Evolutionary conservation across 2,888 invertebrate species (phyloP).

Genomic region (Candidula unifasciata): DNA sequence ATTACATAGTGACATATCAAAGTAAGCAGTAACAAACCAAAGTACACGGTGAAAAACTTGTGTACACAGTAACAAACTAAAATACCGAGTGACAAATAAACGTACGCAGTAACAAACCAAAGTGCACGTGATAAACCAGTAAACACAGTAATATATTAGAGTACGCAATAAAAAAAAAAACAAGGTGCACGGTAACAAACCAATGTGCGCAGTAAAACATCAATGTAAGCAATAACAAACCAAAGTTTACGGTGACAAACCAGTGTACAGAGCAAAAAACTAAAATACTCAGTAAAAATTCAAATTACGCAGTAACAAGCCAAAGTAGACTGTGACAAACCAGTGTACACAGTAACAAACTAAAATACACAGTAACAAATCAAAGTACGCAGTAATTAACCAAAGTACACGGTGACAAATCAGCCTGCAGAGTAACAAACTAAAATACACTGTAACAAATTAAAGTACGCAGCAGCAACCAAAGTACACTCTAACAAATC

Average conservation of each 20-base stretch:
- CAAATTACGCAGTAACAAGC: neutral
- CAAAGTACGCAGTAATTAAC: neutral
- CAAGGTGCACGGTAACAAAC: neutral
- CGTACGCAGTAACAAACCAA: neutral
- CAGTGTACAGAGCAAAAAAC: neutral
- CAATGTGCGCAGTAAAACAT: neutral
- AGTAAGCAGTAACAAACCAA: constrained; percentile 10
- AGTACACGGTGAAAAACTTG: constrained; percentile 3
- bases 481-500: too few relatives aligned
- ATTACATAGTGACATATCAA: constrained; percentile 2
- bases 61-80: neutral
- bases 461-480: too few relatives aligned
- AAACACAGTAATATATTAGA: too few relatives aligned
- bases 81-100: neutral
- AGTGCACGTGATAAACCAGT: too few relatives aligned
- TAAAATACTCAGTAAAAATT: neutral
- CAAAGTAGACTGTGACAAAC: neutral
- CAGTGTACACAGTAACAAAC: neutral
- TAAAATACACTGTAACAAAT: too few relatives aligned
- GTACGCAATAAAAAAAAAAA: constrained; percentile 20
- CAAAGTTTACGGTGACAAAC: neutral
- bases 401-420: neutral
- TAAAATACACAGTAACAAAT: neutral
- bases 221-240: neutral
- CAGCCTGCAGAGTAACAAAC: too few relatives aligned